phyloP scores from a whole-genome alignment of 2,888 invertebrate species.

The Caenorhabditis sp. region DNA sequence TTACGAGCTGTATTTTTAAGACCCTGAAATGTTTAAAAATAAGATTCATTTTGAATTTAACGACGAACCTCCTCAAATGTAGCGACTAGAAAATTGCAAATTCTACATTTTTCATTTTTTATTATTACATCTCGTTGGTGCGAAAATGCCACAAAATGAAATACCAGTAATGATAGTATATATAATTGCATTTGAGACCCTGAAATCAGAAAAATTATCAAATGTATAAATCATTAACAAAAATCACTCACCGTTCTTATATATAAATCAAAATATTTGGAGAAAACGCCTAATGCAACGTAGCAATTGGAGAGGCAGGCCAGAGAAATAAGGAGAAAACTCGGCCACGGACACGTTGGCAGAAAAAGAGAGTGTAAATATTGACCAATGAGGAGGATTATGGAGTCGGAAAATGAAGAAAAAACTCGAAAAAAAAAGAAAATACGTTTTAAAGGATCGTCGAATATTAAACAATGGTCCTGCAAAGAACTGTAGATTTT shows the following conservation, averaged over 20 bases:
- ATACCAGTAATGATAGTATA: not conserved
- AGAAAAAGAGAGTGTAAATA: not conserved
- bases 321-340: not conserved
- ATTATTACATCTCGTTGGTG: constrained; percentile 10
- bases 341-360: constrained; percentile 1
- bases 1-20: constrained; percentile 84
- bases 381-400: not conserved
- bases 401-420: not conserved
- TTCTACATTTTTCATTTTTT: constrained; percentile 54
- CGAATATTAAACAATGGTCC: not conserved
- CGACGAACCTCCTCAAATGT: constrained; percentile 60
- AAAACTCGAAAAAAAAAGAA: not conserved
- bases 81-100: constrained; percentile 59
- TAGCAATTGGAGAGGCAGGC: not conserved
- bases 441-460: not conserved
- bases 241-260: not conserved
- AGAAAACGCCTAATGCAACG: not conserved
- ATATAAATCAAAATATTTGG: not conserved
- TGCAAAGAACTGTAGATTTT: not conserved
- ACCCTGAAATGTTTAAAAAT: constrained; percentile 76
- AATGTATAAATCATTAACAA: not conserved
- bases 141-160: not conserved
- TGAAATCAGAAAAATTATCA: not conserved
- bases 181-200: not conserved
- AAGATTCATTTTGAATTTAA: not conserved